Conservation (phyloP, 2,113 vertebrate species). For the Athene noctua region DNA sequence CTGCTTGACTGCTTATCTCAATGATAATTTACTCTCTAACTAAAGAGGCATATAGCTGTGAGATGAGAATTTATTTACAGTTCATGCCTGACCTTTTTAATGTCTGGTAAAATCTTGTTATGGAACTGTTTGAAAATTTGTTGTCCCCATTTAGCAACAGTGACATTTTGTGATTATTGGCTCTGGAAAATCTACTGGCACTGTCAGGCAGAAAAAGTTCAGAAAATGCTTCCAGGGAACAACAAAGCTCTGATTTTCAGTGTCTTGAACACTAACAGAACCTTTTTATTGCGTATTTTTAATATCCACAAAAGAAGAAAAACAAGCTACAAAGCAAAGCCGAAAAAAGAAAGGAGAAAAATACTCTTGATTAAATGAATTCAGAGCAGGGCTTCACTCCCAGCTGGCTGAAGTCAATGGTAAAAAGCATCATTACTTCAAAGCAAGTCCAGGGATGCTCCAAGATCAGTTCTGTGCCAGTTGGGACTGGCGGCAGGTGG, state of each 20-base stretch:
- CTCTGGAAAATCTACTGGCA: slow-evolving; percentile 21
- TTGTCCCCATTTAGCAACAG: slow-evolving; percentile 21
- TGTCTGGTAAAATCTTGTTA: slow-evolving; percentile 23
- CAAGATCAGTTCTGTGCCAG: not conserved
- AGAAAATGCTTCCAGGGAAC: not conserved
- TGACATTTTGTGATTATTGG: slow-evolving; percentile 58
- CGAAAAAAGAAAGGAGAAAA: slow-evolving; percentile 40
- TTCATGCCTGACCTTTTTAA: slow-evolving; percentile 54
- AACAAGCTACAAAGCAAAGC: slow-evolving; percentile 4
- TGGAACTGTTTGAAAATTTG: slow-evolving; percentile 40
- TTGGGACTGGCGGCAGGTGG: not conserved
- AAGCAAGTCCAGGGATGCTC: not conserved
- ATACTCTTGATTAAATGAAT: slow-evolving; percentile 53
- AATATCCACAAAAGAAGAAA: not conserved
- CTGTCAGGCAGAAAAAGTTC: slow-evolving; percentile 21
- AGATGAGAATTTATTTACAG: slow-evolving; percentile 55
- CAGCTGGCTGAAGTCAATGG: slow-evolving; percentile 26
- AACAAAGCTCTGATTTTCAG: slow-evolving; percentile 12
- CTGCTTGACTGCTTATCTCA: not conserved
- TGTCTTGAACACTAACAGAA: not conserved
- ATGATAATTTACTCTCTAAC: slow-evolving; percentile 23
- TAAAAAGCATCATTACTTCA: not conserved
- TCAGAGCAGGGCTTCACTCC: not conserved
- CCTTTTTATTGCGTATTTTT: slow-evolving; percentile 1
- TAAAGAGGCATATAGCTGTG: not conserved